Percentiles rank a stretch among this genome's conserved stretches.
Evolutionary conservation across 2,797 vertebrate genomes (phyloP).

Genomic region (Lacerta bilineata): DNA sequence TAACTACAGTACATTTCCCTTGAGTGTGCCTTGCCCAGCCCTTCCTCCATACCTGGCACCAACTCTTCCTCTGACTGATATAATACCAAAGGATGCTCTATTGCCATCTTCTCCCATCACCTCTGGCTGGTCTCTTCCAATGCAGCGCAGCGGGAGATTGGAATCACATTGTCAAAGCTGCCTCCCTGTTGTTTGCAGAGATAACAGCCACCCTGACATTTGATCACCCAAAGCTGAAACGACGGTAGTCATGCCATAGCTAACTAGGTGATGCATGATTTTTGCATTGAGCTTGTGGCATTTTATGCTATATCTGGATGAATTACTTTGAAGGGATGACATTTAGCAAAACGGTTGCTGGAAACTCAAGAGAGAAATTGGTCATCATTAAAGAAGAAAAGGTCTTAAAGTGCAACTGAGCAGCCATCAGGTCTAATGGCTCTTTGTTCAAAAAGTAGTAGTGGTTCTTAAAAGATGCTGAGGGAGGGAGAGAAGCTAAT

Average conservation of each 20-base stretch:
- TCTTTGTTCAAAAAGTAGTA: slow-evolving; percentile 50
- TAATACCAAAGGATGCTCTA: neutral
- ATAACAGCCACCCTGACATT: slow-evolving; percentile 56
- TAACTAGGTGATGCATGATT: slow-evolving; percentile 61
- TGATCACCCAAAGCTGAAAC: slow-evolving; percentile 47
- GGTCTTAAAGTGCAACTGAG: slow-evolving; percentile 57
- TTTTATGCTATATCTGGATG: slow-evolving; percentile 44
- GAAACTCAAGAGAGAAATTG: slow-evolving; percentile 63
- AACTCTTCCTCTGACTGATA: neutral
- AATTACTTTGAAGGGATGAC: slow-evolving; percentile 48
- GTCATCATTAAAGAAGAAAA: slow-evolving; percentile 57
- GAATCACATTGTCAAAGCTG: slow-evolving; percentile 40
- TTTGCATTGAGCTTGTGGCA: slow-evolving; percentile 49
- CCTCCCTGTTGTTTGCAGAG: slow-evolving; percentile 18
- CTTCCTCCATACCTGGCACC: neutral
- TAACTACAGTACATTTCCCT: too few species aligned
- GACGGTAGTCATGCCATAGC: slow-evolving; percentile 37
- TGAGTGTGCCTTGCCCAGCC: neutral
- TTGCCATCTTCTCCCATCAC: neutral
- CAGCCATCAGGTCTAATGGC: slow-evolving; percentile 68
- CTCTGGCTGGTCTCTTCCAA: neutral
- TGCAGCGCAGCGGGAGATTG: neutral
- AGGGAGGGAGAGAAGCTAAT: neutral
- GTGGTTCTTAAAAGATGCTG: slow-evolving; percentile 48
- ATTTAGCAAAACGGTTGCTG: slow-evolving; percentile 55